phyloP scores from a whole-genome alignment of 2,888 invertebrate genomes.

The Mythimna pallens region DNA sequence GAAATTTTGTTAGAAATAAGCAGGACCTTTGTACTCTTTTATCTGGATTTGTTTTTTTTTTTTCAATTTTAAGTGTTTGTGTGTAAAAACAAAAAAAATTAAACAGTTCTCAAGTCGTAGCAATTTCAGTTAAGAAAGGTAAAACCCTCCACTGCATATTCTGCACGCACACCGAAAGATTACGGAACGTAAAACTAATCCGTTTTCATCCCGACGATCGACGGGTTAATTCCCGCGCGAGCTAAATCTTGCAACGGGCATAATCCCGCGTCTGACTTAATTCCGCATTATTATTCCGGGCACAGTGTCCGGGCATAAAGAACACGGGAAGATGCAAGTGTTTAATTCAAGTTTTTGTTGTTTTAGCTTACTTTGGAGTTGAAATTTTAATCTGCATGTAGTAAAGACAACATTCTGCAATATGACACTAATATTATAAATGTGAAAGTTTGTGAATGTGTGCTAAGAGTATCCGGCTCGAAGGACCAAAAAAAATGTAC shows the following conservation, averaged over 20 bases:
- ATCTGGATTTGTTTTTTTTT: no score
- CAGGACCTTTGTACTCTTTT: no score
- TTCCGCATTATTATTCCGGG: conserved; percentile 65
- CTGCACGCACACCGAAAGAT: conserved; percentile 19
- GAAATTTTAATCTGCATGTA: conserved; percentile 13
- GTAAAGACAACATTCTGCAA: not conserved
- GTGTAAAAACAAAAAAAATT: no score
- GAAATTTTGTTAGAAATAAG: no score
- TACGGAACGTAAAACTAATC: conserved; percentile 47
- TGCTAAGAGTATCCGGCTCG: no score
- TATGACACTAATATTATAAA: no score
- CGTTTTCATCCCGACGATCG: conserved; percentile 46
- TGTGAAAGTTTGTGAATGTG: no score
- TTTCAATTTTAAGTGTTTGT: no score
- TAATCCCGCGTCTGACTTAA: conserved; percentile 61
- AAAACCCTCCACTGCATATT: conserved; percentile 19
- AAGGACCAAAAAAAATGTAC: no score
- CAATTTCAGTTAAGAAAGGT: not conserved
- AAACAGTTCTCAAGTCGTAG: no score
- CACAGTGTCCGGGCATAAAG: conserved; percentile 52
- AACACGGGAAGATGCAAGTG: conserved; percentile 44
- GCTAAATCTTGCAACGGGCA: conserved; percentile 42
- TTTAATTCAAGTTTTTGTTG: conserved; percentile 38
- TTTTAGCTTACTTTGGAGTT: conserved; percentile 13
- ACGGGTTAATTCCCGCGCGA: conserved; percentile 46